Base-by-base conservation (phyloP, 2,888 invertebrate genomes). In the Junonia oenone region DNA sequence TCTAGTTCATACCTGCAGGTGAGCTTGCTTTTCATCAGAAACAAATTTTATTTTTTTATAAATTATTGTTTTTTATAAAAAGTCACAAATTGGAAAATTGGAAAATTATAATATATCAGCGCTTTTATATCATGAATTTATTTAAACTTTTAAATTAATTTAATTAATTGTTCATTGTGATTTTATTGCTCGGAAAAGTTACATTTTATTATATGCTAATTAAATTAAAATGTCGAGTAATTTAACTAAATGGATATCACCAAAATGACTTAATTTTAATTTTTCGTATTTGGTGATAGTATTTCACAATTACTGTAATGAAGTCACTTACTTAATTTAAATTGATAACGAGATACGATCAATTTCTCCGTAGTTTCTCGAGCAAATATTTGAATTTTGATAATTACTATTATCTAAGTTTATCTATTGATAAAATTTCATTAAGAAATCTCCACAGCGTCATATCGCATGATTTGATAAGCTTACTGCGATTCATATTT, bases 1-100 rank as follows among this genome's bases (percentile, higher is more conserved):
- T 72, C 73, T 56, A 76, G 74, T 17, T 75, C 81, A 5, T 79
- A 84, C 56, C 76, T 85, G 63, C 79, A 83, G 82, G 89, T 89
- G 75, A 72, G 40, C 26, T 29, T 45, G 22, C 8, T 46, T 29
- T 31, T 19, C n/a, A n/a, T n/a, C n/a, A n/a, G n/a, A n/a, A n/a
- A n/a, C n/a, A n/a, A n/a, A n/a, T n/a, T n/a, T n/a, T n/a, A n/a
- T n/a, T n/a, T n/a, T n/a, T n/a, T n/a, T n/a, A n/a, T n/a, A n/a
- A n/a, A n/a, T n/a, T n/a, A n/a, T n/a, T n/a, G n/a, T n/a, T n/a
- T n/a, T n/a, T n/a, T n/a, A n/a, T n/a, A n/a, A n/a, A n/a, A n/a
- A n/a, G n/a, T n/a, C n/a, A n/a, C n/a, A n/a, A n/a, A n/a, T n/a
- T n/a, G n/a, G n/a, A n/a, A n/a, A n/a, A n/a, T n/a, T n/a, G n/a